A percentile compares a stretch with the other conserved stretches of the same genome.
Evolutionary conservation across 2,797 vertebrate species (phyloP).

Genomic region (Tragopan temminckii): DNA sequence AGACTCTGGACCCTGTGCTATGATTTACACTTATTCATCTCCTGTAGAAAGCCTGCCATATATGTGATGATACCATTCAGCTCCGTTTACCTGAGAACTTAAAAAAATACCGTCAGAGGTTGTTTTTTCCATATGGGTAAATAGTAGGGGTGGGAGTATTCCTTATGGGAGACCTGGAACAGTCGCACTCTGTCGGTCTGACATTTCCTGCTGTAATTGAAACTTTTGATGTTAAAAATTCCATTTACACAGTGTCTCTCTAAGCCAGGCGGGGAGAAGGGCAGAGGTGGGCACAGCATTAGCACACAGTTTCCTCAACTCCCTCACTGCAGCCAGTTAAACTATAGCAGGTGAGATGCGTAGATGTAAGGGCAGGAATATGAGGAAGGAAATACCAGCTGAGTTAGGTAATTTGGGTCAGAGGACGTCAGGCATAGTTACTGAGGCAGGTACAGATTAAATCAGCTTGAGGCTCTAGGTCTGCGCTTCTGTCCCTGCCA

Average conservation of each 20-base stretch:
- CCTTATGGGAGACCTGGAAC: constrained; percentile 65
- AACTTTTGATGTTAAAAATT: constrained; percentile 65
- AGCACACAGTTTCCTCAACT: neutral
- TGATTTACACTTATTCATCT: constrained; percentile 60
- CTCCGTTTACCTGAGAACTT: constrained; percentile 66
- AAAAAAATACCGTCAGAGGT: constrained; percentile 42
- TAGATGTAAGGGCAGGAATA: constrained; percentile 68
- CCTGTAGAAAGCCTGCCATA: constrained; percentile 52
- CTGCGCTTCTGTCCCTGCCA: neutral
- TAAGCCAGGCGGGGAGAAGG: constrained; percentile 35
- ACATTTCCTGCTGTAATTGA: constrained; percentile 70
- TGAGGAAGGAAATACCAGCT: constrained; percentile 76
- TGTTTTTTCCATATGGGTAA: constrained; percentile 62
- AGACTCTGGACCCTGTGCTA: neutral
- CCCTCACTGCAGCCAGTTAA: constrained; percentile 13
- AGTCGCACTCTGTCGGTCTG: constrained; percentile 68
- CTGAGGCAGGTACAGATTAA: constrained; percentile 61
- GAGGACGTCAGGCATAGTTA: constrained; percentile 55
- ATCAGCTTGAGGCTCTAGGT: constrained; percentile 1
- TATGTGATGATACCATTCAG: constrained; percentile 71
- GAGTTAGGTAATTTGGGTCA: constrained; percentile 73
- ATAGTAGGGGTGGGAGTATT: constrained; percentile 64
- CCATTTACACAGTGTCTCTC: constrained; percentile 59
- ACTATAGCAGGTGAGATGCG: constrained; percentile 62
- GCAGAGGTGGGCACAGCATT: neutral